Conservation (phyloP, 2,113 vertebrate species). For the Oreochromis aureus region DNA sequence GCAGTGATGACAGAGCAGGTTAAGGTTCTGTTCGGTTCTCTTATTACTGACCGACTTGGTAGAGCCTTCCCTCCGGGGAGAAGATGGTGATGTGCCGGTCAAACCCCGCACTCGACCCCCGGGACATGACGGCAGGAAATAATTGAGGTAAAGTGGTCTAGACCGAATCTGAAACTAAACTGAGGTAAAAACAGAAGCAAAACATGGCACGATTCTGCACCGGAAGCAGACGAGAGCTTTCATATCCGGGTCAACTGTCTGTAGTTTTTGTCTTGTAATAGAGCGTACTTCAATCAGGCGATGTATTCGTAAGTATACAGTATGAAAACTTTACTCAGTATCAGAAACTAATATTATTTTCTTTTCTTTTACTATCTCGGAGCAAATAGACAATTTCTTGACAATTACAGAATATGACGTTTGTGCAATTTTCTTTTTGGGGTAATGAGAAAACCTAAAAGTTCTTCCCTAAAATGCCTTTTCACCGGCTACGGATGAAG, state of each 20-base stretch:
- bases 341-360: neutral
- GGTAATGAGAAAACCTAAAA: neutral
- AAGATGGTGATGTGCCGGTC: conserved; percentile 95
- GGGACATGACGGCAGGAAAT: conserved; percentile 74
- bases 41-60: conserved; percentile 88
- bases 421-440: neutral
- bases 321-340: neutral
- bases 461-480: neutral
- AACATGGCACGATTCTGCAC: neutral
- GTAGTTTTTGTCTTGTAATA: neutral
- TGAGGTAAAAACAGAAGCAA: neutral
- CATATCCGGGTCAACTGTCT: neutral
- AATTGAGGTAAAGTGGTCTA: neutral
- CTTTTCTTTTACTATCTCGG: neutral
- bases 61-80: conserved; percentile 89
- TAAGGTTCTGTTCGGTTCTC: neutral
- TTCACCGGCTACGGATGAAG: neutral
- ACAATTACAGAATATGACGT: neutral
- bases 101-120: conserved; percentile 89
- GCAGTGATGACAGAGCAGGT: conserved; percentile 54
- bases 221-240: neutral
- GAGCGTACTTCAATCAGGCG: neutral
- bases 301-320: neutral
- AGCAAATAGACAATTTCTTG: neutral
- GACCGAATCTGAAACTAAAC: neutral